phyloP scores from a whole-genome alignment of 1,140 invertebrate genomes.

The Druon quercuslanigerum region DNA sequence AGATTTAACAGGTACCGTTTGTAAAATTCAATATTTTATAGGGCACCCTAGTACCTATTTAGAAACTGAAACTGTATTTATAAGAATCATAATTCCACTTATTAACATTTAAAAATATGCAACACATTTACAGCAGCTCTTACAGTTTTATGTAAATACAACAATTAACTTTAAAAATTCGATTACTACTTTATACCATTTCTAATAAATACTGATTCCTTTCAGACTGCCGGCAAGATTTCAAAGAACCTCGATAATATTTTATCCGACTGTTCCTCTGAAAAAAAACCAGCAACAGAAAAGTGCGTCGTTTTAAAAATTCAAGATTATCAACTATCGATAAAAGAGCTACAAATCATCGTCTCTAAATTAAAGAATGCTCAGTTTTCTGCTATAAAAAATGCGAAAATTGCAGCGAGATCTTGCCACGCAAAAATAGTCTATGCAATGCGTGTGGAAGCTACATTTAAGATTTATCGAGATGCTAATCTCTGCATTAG shows the following conservation, averaged over 20 bases:
- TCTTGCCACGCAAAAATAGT: background rate
- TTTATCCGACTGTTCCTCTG: background rate
- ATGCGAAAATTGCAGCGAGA: background rate
- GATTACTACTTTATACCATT: background rate
- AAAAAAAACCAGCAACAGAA: background rate
- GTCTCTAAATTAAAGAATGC: conserved; percentile 2
- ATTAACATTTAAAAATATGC: no score
- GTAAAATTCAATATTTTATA: no score
- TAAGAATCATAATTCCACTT: no score
- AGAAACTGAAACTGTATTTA: no score
- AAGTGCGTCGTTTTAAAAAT: conserved; percentile 6
- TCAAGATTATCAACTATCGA: conserved; percentile 1
- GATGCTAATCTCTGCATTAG: conserved; percentile 15
- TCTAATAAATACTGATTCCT: background rate
- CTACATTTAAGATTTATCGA: conserved; percentile 20
- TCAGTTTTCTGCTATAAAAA: background rate
- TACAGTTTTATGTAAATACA: no score
- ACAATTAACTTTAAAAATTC: no score
- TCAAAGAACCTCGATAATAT: background rate
- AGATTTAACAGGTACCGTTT: no score
- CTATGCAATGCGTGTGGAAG: conserved; percentile 6
- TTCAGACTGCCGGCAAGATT: background rate
- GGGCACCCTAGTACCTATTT: no score
- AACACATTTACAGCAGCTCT: no score
- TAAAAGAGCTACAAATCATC: background rate